Conservation (phyloP, 2,888 invertebrate species). For the Diaphora mendica region DNA sequence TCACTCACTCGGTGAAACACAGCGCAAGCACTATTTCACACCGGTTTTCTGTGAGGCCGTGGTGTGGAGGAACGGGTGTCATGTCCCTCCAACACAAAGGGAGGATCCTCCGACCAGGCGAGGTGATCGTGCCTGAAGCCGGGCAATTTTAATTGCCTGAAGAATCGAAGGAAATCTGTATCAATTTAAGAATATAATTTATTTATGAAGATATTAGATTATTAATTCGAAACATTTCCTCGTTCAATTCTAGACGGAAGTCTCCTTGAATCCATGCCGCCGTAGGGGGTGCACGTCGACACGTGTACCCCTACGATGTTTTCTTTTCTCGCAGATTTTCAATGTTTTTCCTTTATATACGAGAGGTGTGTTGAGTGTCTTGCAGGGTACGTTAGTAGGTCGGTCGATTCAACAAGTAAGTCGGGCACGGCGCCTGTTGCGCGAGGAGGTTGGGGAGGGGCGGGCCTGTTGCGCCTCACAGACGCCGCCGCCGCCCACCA, state of each 20-base stretch:
- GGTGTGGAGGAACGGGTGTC: too few relatives aligned
- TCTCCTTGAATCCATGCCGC: conserved; percentile 17
- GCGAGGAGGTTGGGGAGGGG: conserved; percentile 71
- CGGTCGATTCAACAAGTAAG: conserved; percentile 87
- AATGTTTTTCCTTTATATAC: conserved; percentile 52
- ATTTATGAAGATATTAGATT: neutral
- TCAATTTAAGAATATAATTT: neutral
- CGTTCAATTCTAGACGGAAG: neutral
- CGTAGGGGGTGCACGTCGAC: conserved; percentile 20
- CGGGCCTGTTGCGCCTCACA: conserved; percentile 82
- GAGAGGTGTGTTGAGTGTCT: conserved; percentile 68
- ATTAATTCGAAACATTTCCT: neutral
- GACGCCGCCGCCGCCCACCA: conserved; percentile 80
- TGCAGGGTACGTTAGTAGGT: conserved; percentile 81
- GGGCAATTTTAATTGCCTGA: too few relatives aligned
- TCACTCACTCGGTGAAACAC: too few relatives aligned
- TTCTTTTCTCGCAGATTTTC: conserved; percentile 28
- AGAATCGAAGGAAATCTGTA: neutral
- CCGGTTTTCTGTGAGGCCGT: too few relatives aligned
- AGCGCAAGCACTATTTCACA: too few relatives aligned
- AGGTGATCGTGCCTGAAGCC: too few relatives aligned
- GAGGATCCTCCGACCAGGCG: too few relatives aligned
- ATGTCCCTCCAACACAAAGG: too few relatives aligned
- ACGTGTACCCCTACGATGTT: conserved; percentile 35
- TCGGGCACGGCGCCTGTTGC: conserved; percentile 82